phyloP scores from a whole-genome alignment of 1,140 invertebrate genomes.

The Chrysomallon squamiferum region DNA sequence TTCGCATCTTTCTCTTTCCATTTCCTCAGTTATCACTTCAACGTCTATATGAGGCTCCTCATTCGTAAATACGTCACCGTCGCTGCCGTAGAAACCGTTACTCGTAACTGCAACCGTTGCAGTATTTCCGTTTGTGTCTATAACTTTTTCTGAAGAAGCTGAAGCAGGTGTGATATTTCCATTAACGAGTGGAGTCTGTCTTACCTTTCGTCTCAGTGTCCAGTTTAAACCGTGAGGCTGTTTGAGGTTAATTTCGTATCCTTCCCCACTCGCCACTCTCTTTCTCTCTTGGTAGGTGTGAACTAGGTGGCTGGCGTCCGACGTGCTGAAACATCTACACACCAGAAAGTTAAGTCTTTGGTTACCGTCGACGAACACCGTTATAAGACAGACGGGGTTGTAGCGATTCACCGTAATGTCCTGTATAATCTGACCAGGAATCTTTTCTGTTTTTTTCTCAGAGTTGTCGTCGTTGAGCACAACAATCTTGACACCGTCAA shows the following conservation, averaged over 20 bases:
- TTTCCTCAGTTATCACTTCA: neutral
- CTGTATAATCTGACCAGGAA: constrained; percentile 7
- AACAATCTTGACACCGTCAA: constrained; percentile 6
- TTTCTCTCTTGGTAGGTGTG: neutral
- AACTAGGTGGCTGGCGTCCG: constrained; percentile 5
- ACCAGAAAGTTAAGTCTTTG: constrained; percentile 11
- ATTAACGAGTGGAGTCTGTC: neutral
- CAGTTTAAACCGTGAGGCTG: constrained; percentile 12
- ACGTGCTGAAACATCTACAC: constrained; percentile 3
- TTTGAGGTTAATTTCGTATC: constrained; percentile 3
- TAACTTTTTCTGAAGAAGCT: neutral
- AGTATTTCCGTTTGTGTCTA: neutral
- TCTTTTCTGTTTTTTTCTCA: constrained; percentile 6
- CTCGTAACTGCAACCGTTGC: neutral
- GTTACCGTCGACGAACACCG: constrained; percentile 8
- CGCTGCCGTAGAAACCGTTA: neutral
- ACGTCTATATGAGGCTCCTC: constrained; percentile 2
- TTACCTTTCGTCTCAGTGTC: constrained; percentile 2
- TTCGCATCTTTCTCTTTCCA: constrained; percentile 1
- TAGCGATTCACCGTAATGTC: constrained; percentile 18
- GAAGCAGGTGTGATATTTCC: neutral
- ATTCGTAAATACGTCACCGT: neutral
- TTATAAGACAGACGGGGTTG: constrained; percentile 12
- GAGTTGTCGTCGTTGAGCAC: neutral
- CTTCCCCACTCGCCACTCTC: constrained; percentile 6